These are phyloP conservation scores for Anagrus nilaparvatae DNA, from an alignment of 1,140 invertebrate species.

Conservation along the genomic window DNA sequence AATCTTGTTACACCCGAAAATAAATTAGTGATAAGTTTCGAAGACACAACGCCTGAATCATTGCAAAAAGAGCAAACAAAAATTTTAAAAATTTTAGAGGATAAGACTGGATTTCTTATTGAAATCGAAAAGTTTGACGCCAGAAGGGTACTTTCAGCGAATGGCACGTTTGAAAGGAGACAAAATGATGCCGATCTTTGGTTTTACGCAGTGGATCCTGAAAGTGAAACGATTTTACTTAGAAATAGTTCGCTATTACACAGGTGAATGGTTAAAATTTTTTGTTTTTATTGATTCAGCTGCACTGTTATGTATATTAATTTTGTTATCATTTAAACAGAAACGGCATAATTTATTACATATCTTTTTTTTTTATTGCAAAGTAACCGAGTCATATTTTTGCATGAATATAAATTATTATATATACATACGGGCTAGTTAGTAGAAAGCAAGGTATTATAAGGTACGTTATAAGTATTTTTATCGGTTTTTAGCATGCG, in stretches of 20 bases:
- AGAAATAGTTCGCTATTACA: conserved; percentile 60
- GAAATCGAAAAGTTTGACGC: conserved; percentile 68
- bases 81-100: conserved; percentile 59
- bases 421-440: no score
- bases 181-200: conserved; percentile 71
- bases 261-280: conserved; percentile 41
- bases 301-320: no score
- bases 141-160: conserved; percentile 55
- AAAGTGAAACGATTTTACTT: conserved; percentile 60
- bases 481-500: no score
- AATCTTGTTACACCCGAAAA: conserved; percentile 60
- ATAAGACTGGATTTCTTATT: conserved; percentile 61
- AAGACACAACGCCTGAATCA: conserved; percentile 59
- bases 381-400: no score
- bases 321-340: no score
- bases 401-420: neutral
- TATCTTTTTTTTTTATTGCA: no score
- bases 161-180: conserved; percentile 64
- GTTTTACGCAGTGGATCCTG: conserved; percentile 77
- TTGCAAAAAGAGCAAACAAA: conserved; percentile 54
- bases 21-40: conserved; percentile 67
- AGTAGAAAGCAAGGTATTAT: no score
- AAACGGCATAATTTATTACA: no score
- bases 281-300: conserved; percentile 1
- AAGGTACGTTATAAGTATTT: no score